Base-by-base conservation (phyloP, 2,888 invertebrate species). In the Chalcis sispes region DNA sequence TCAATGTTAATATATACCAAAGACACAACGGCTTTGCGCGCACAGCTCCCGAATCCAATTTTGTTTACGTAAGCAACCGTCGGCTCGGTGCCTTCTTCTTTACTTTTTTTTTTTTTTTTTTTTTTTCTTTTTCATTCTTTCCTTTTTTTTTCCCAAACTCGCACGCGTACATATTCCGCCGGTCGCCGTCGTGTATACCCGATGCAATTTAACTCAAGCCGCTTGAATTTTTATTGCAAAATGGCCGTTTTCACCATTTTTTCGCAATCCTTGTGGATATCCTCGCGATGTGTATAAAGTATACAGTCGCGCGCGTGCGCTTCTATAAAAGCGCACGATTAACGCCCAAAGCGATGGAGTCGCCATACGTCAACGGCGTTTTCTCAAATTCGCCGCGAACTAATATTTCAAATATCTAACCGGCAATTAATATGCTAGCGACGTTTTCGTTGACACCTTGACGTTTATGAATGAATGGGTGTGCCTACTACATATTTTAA, bases 221-320 rank as follows among this genome's bases (percentile, higher is more conserved):
- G n/a, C n/a, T 42, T 25, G 18, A 15, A 20, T 61, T 72, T 72
- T 64, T 15, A 40, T 70, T 70, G 70, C 61, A 52, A 70, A 61
- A 70, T 50, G 18, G 2, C 32, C 62, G 54, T 54, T 72, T 62
- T 64, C 62, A 54, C 71, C 54, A 18, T 62, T 36, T 36, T 67
- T 72, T 72, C 61, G 61, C 42, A 58, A 58, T 1, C 29, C 15
- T 29, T 1, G 4, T 36, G 29, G 15, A 7, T 2, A 15, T 7
- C 29, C n/a, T 25, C 15, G 29, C 3, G 29, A 29, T 13, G 29
- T n/a, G n/a, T n/a, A n/a, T n/a, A n/a, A n/a, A n/a, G n/a, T n/a
- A n/a, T n/a, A n/a, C n/a, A n/a, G n/a, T n/a, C n/a, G n/a, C n/a
- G n/a, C n/a, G n/a, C n/a, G n/a, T n/a, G 20, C 18, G 1, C 27